Percentiles rank a stretch among this genome's conserved stretches.
These are phyloP conservation scores for Myopa testacea DNA, from an alignment of 2,888 invertebrate genomes.

Conservation along the genomic window DNA sequence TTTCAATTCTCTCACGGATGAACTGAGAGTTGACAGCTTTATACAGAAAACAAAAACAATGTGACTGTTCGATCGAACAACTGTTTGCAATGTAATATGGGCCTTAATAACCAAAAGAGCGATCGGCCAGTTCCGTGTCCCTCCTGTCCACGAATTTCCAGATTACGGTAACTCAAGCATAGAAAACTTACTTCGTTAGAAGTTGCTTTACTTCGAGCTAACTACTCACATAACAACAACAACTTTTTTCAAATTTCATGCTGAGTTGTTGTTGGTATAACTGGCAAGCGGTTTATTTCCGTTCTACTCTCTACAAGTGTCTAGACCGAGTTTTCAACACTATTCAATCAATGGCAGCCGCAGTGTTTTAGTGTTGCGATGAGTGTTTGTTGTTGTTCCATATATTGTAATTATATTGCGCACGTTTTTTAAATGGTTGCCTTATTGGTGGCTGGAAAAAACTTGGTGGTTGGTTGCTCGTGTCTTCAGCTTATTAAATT, in stretches of 20 bases:
- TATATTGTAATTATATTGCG: neutral
- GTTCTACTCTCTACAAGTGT: neutral
- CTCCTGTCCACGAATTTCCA: too few relatives aligned
- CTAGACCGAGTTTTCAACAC: neutral
- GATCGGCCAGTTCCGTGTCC: neutral
- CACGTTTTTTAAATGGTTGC: neutral
- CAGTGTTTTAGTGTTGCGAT: neutral
- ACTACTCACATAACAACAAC: neutral
- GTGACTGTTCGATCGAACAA: too few relatives aligned
- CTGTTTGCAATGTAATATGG: too few relatives aligned
- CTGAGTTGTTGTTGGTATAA: neutral
- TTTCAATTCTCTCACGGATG: too few relatives aligned
- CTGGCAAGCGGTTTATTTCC: neutral
- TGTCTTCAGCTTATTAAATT: neutral
- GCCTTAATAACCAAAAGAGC: neutral
- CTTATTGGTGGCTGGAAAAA: neutral
- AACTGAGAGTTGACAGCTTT: too few relatives aligned
- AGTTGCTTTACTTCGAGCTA: neutral
- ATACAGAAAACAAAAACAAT: too few relatives aligned
- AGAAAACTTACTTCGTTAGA: neutral
- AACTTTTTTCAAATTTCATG: too few relatives aligned
- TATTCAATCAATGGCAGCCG: neutral
- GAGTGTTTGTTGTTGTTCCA: constrained; percentile 4
- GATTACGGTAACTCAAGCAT: too few relatives aligned
- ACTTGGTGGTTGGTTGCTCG: too few relatives aligned